phyloP scores from a whole-genome alignment of 2,888 invertebrate genomes.

The Troides aeacus region DNA sequence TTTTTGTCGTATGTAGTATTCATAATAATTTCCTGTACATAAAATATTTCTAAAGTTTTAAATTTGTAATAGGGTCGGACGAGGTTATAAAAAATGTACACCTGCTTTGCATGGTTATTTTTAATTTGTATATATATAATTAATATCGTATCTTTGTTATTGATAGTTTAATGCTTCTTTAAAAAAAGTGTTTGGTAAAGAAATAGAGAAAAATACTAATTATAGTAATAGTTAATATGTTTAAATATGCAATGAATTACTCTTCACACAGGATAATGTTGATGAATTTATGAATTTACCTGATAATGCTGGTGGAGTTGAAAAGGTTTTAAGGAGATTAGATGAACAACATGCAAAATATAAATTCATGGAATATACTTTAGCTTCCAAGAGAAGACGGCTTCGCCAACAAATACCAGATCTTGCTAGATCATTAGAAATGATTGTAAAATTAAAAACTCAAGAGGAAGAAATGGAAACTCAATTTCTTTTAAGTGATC shows the following conservation, averaged over 20 bases:
- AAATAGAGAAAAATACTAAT: background rate
- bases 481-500: slow-evolving; percentile 95
- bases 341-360: slow-evolving; percentile 98
- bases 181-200: too few species aligned
- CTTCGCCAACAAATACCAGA: slow-evolving; percentile 97
- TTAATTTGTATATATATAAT: background rate
- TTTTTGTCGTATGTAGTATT: slow-evolving; percentile 87
- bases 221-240: background rate
- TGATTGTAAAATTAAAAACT: slow-evolving; percentile 92
- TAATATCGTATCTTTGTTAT: background rate
- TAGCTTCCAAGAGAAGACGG: slow-evolving; percentile 91
- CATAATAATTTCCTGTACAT: background rate
- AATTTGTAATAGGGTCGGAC: background rate
- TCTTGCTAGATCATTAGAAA: slow-evolving; percentile 92
- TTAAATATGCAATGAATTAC: background rate
- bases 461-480: slow-evolving; percentile 91
- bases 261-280: slow-evolving; percentile 89
- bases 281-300: slow-evolving; percentile 93
- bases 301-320: slow-evolving; percentile 90
- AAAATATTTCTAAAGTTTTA: background rate
- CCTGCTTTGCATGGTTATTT: background rate
- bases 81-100: background rate
- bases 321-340: slow-evolving; percentile 90
- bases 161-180: background rate
- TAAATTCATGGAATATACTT: slow-evolving; percentile 97